Evolutionary conservation across 2,797 vertebrate species (phyloP), one percentile per base, ranked within the genome.

Genomic region (Cryptoprocta ferox): DNA sequence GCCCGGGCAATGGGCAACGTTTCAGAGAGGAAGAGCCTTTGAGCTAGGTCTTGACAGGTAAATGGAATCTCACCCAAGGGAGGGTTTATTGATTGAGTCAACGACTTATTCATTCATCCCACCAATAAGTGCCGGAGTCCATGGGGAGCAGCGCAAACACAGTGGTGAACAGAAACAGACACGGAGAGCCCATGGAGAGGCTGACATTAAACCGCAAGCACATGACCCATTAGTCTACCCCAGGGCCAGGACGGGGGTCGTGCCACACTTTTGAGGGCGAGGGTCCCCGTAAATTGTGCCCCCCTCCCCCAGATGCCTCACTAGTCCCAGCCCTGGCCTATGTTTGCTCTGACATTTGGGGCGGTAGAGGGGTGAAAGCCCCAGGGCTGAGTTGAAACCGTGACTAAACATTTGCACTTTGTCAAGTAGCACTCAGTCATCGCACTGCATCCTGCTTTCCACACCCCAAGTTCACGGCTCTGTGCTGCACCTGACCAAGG

Each of bases 241-340:
- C 39, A 0, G 24, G 37, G 56, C n/a, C 1, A 1, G 4, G 26
- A 1, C 18, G 0, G n/a, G 7, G 80, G 28, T 35, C 0, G 0
- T 2, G 3, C 37, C 1, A 50, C 5, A 15, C 50, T 39, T 42
- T 26, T 19, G 18, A 45, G n/a, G 24, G 14, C 0, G 21, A 65
- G 39, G 11, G 24, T 24, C 35, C 61, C 80, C 81, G 11, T 37
- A 85, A 66, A 37, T 28, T 11, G n/a, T 24, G 13, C 9, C 9
- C 18, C 19, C 28, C 3, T 32, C 28, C 28, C 4, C 16, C 21
- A 3, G 0, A 15, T 12, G 53, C 53, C 84, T 76, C 48, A 11
- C 32, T 5, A 1, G n/a, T 12, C 39, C 75, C 12, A 4, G 35
- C 11, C 61, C 53, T 6, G 35, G 32, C 6, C 53, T 56, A 0